phyloP scores from a whole-genome alignment of 92 coral and sea anemone species.

The Blastomussa wellsi region DNA sequence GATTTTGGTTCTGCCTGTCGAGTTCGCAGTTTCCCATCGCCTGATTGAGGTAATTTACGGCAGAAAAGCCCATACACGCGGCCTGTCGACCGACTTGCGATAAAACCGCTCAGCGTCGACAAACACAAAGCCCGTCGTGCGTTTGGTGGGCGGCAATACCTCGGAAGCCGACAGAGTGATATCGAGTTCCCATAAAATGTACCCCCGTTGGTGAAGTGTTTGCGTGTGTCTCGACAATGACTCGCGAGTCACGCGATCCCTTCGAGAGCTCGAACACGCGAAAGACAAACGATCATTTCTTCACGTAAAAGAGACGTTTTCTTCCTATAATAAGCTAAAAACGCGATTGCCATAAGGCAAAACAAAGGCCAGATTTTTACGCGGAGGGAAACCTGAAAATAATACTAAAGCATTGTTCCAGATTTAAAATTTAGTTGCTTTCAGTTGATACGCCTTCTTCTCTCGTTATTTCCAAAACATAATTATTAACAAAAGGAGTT shows the following conservation, averaged over 20 bases:
- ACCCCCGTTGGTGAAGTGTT: conserved; percentile 46
- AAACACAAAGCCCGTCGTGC: conserved; percentile 48
- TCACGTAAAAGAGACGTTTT: background rate
- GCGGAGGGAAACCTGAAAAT: background rate
- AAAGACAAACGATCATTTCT: background rate
- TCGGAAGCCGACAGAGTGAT: conserved; percentile 39
- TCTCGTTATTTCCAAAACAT: background rate
- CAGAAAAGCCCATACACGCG: conserved; percentile 1
- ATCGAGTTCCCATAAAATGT: conserved; percentile 39
- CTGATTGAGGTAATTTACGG: conserved; percentile 21
- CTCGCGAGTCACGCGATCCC: conserved; percentile 35
- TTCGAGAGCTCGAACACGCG: conserved; percentile 16
- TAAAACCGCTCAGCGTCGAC: conserved; percentile 12
- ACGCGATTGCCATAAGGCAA: background rate
- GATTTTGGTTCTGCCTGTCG: conserved; percentile 22
- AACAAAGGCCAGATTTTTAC: background rate
- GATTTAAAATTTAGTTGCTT: conserved; percentile 7
- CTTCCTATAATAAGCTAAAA: background rate
- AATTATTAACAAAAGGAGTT: background rate
- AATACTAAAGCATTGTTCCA: background rate
- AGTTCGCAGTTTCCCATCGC: background rate
- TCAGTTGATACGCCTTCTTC: background rate
- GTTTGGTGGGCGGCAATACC: conserved; percentile 47
- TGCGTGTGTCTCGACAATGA: conserved; percentile 36
- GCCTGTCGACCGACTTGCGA: background rate